Percentiles rank a stretch among this genome's conserved stretches.
phyloP scores from a whole-genome alignment of 2,888 invertebrate genomes.

The Hypselothyrea guttata region DNA sequence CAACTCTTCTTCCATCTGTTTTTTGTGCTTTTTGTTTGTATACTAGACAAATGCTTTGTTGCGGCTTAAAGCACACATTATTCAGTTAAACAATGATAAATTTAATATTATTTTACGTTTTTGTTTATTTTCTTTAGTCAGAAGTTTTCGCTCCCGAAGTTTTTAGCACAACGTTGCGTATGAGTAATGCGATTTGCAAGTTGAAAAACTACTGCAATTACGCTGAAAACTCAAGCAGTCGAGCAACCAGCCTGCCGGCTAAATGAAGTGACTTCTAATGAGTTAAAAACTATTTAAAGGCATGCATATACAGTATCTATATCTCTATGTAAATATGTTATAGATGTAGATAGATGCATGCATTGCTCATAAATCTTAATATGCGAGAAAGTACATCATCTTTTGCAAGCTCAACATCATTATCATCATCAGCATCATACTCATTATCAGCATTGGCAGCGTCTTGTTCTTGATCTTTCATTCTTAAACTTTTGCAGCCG shows the following conservation, averaged over 20 bases:
- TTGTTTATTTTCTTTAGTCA: constrained; percentile 1
- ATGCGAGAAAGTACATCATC: constrained; percentile 54
- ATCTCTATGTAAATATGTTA: neutral
- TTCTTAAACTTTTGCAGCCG: constrained; percentile 29
- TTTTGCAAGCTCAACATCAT: constrained; percentile 28
- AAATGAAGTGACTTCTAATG: constrained; percentile 55
- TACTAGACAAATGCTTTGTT: constrained; percentile 17
- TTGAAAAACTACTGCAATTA: constrained; percentile 47
- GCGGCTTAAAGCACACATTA: constrained; percentile 15
- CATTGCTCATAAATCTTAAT: constrained; percentile 66
- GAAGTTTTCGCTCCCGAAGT: constrained; percentile 16
- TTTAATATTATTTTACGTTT: neutral
- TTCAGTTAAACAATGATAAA: constrained; percentile 5
- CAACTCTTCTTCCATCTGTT: constrained; percentile 34
- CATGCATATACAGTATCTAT: constrained; percentile 9
- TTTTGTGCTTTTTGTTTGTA: constrained; percentile 9
- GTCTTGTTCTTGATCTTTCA: constrained; percentile 28
- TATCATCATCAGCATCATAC: constrained; percentile 9
- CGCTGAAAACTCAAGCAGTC: constrained; percentile 28
- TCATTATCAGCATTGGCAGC: neutral
- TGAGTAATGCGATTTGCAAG: constrained; percentile 45
- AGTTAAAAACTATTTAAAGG: constrained; percentile 51
- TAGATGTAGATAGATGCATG: neutral
- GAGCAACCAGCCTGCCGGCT: constrained; percentile 8
- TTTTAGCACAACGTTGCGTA: constrained; percentile 38